Evolutionary conservation across 1,140 invertebrate species (phyloP), one percentile per base, ranked within the genome.

Genomic region (Epicauta chinensis): DNA sequence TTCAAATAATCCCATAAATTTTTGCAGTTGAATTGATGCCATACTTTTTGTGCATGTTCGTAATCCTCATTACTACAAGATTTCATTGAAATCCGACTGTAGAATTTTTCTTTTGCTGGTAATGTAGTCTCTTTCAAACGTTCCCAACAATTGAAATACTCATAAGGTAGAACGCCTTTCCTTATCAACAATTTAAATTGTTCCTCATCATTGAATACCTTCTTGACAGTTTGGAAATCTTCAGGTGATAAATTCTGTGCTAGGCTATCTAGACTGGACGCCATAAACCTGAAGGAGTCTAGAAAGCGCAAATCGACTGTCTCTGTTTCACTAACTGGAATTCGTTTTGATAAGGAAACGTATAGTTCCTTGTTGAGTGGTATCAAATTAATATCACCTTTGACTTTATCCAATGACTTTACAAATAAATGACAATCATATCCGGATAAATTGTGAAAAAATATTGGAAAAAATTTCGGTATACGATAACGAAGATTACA

Each of bases 1-100:
- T 72, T 65, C 29, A 67, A 60, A 60, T 72, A 74, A 31, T 75
- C 64, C 9, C 65, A 54, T 12, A 75, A 35, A 40, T 45, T 68
- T 56, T 61, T 32, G 47, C 65, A 60, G 15, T 68, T 61, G 58
- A 77, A 77, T 35, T 17, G 54, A 17, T 66, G 38, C 73, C 73
- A 76, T 16, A 76, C 63, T 3, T 65, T 62, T 55, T 61, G 23
- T 5, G 71, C 73, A 65, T 73, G 69, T n/a, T 51, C 5, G 63
- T 75, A 76, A 32, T 75, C 66, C 15, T 62, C 55, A 14, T 58
- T 55, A 16, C 34, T 47, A 44, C 71, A 64, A 15, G 57, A 15
- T 12, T 44, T 35, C 36, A 64, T 34, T 17, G 44, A 62, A 35
- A 73, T 42, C 36, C 16, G 55, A 55, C 55, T 72, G 48, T 62